Base-by-base conservation (phyloP, 2,888 invertebrate species). In the Ophion costatus region DNA sequence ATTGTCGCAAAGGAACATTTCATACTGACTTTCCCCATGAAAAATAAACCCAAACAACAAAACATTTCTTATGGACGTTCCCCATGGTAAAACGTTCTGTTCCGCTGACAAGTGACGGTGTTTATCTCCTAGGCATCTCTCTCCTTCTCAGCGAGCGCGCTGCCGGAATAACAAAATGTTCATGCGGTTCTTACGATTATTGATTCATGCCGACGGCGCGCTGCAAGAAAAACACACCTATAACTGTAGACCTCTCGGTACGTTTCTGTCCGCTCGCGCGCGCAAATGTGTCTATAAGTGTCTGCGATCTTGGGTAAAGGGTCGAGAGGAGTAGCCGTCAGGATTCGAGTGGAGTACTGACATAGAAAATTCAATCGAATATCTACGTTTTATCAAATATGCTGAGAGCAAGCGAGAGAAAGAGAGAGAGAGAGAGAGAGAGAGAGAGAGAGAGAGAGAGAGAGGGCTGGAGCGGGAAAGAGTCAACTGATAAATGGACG, bases 281-380 rank as follows among this genome's bases (percentile, higher is more conserved):
- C 45, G 73, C 29, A 29, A 29, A 29, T 70, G 67, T 51, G 66
- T 38, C 38, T 38, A 29, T 24, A 7, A 11, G 64, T 33, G 82
- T 29, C 17, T 20, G 64, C 51, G 82, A 74, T 24, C 67, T 82
- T 24, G 11, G 66, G 7, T 56, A 20, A 22, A 64, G 57, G 82
- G 51, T 66, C 29, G 64, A 57, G 63, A 20, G 42, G 67, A 45
- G 77, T 33, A 67, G 77, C 71, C 59, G 42, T 64, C 66, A 9
- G 42, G 71, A 78, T 78, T 67, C 59, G 82, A 38, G 51, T 69
- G 2, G 56, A 70, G 71, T 63, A 74, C 56, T 82, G 74, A 74
- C 74, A 82, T 82, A 51, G 78, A 78, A 82, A 78, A 82, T 82
- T 82, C 82, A 82, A 78, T 82, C 61, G 78, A 74, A 82, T 56